Base-by-base conservation (phyloP, 2,113 vertebrate genomes). In the Arvicanthis niloticus region DNA sequence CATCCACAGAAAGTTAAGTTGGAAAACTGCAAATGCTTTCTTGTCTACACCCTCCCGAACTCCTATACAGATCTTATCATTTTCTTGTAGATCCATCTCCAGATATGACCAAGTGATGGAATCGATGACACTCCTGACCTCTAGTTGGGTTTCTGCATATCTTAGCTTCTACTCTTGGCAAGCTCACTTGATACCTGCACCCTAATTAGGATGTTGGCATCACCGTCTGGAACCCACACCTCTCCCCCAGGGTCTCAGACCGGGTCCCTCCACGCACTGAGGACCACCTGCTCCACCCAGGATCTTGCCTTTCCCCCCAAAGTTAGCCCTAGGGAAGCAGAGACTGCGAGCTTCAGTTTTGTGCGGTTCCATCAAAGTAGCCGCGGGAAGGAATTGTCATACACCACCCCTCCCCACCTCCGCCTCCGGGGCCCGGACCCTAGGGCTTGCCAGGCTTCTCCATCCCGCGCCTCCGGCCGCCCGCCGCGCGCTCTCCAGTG, bases 391-490 rank as follows among this genome's bases (percentile, higher is more conserved):
- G 40, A 22, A 58, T 7, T 65, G 58, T 10, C 26, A 65, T 42
- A 11, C 29, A 26, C 48, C 10, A 53, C 22, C 75, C 77, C 34
- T 2, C 31, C 0, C 51, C 6, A 15, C 80, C 31, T 51, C 53
- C 0, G 22, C 0, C 7, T 13, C 65, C 51, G 0, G 1, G 0
- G 1, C 31, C 31, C 91, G 0, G n/a, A 40, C 24, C 75, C 0
- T 29, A 40, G 22, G n/a, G 84, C 31, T 87, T 68, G 10, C 31
- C 29, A 68, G 84, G 42, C 42, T 68, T 91, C 45, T 76, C 88
- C 91, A 92, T 58, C 75, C 9, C 26, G 73, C 16, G 5, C n/a
- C 15, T 40, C 56, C 51, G 3, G 16, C 26, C 29, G 67, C 31
- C 29, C 7, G 7, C 24, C 6, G 10, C 31, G 75, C 75, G 34